Evolutionary conservation across 2,113 vertebrate species (phyloP).

Genomic region (Mus pahari): DNA sequence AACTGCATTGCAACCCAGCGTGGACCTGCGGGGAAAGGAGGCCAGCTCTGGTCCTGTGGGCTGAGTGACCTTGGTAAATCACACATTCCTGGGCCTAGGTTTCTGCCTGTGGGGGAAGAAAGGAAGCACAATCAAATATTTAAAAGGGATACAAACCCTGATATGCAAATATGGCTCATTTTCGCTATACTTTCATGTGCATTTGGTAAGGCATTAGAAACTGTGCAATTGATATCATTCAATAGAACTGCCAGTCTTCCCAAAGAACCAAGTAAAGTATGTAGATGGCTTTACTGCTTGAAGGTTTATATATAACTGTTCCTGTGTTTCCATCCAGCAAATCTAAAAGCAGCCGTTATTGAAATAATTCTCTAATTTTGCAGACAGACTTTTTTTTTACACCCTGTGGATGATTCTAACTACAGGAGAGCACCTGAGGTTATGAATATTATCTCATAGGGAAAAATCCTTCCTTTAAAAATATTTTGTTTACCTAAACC

Average conservation of each 20-base stretch:
- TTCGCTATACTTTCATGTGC: neutral
- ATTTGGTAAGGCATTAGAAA: neutral
- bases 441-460: neutral
- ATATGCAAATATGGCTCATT: neutral
- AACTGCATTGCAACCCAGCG: rapidly evolving
- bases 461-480: neutral
- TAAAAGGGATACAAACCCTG: neutral
- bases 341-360: neutral
- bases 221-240: neutral
- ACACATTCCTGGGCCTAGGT: neutral
- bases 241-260: neutral
- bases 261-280: neutral
- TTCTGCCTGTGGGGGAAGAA: neutral
- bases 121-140: neutral
- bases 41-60: rapidly evolving
- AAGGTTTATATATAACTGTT: neutral
- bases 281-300: neutral
- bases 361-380: neutral
- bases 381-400: neutral
- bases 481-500: neutral
- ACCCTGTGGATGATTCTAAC: neutral
- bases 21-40: rapidly evolving
- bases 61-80: neutral
- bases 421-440: neutral
- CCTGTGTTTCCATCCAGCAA: neutral